Evolutionary conservation across 2,113 vertebrate genomes (phyloP), one percentile per base, ranked within the genome.

Genomic region (Panthera uncia): DNA sequence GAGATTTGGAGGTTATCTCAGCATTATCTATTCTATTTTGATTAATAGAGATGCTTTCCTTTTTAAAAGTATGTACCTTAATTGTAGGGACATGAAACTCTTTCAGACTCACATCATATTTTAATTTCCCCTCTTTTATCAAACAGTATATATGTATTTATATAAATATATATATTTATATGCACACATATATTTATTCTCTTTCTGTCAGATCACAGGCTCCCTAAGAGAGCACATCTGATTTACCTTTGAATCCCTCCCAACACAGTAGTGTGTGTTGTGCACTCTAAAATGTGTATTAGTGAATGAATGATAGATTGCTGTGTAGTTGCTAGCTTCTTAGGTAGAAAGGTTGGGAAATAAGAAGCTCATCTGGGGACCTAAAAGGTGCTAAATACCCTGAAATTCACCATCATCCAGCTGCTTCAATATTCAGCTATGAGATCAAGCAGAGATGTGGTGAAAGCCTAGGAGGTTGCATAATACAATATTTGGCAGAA

Each of bases 401-500:
- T 88, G 21, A 89, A 79, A 36, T 76, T 82, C 41, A 29, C 94
- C 61, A 8, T 41, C 74, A 66, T 57, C 65, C 52, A 80, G 25
- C 88, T 87, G 63, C 79, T 90, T 69, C 45, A 29, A 0, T 61
- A 23, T 29, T 57, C 57, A 92, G 52, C 52, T 91, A 3, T 68
- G 66, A 50, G 94, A 68, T 83, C 38, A 71, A 36, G 31, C 3
- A 66, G 19, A 52, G 31, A 45, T 29, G 9, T 1, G 13, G 31
- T 4, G 25, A 83, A 92, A 83, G 79, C 23, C 45, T 19, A 9
- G 33, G 48, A 92, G 27, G 15, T 4, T n/a, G 45, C 83, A 52
- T 80, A 52, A 96, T 66, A 76, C 55, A 69, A 65, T 87, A 73
- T 65, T 65, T 94, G 74, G 52, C 48, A 76, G 84, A 86, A 92